phyloP scores from a whole-genome alignment of 1,140 invertebrate species.

The Glossosoma conforme region DNA sequence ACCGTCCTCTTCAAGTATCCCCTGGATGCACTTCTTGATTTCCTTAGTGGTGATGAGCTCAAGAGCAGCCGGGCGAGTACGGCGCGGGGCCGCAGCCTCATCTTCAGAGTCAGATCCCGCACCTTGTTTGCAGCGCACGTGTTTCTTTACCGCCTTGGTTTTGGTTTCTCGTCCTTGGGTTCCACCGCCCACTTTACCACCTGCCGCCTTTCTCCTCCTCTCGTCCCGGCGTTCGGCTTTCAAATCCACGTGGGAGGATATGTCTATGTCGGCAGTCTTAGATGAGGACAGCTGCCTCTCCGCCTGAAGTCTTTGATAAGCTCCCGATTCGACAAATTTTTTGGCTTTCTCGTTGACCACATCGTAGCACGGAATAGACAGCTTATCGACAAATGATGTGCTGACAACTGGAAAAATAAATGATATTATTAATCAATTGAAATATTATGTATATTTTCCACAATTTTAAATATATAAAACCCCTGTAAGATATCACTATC shows the following conservation, averaged over 20 bases:
- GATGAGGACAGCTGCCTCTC: constrained; percentile 54
- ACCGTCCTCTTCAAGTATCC: constrained; percentile 59
- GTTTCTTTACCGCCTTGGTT: constrained; percentile 88
- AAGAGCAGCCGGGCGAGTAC: constrained; percentile 39
- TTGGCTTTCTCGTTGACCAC: constrained; percentile 70
- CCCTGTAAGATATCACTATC: too few relatives aligned
- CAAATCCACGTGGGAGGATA: constrained; percentile 45
- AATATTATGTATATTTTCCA: too few relatives aligned
- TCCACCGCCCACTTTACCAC: constrained; percentile 84
- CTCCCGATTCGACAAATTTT: constrained; percentile 62
- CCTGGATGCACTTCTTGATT: constrained; percentile 60
- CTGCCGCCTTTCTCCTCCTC: constrained; percentile 77
- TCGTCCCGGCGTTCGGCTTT: constrained; percentile 81
- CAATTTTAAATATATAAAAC: too few relatives aligned
- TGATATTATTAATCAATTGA: too few relatives aligned
- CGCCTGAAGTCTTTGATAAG: constrained; percentile 58
- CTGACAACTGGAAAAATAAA: constrained; percentile 52
- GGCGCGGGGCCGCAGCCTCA: constrained; percentile 42
- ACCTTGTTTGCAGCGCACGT: constrained; percentile 48
- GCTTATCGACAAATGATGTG: constrained; percentile 62
- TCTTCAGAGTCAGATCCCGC: constrained; percentile 60
- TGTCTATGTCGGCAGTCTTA: constrained; percentile 41
- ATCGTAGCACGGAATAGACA: constrained; percentile 63
- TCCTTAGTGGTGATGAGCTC: constrained; percentile 66
- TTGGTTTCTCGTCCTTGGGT: constrained; percentile 92